Percentiles rank a stretch among this genome's conserved stretches.
These are phyloP conservation scores for Oreortyx pictus DNA, from an alignment of 2,797 vertebrate species.

Conservation along the genomic window DNA sequence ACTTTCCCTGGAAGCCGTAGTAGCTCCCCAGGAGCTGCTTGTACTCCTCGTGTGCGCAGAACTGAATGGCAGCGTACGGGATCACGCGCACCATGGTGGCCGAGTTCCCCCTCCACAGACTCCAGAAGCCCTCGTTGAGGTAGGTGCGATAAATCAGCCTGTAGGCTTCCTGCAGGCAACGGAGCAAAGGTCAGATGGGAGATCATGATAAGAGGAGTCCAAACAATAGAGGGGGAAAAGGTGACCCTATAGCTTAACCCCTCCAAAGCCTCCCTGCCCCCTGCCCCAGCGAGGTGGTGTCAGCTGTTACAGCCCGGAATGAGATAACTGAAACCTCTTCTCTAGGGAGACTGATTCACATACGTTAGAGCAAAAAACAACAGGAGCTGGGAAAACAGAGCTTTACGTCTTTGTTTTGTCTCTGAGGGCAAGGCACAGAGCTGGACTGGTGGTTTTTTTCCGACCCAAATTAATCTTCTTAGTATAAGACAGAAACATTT, in stretches of 20 bases:
- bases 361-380: background rate
- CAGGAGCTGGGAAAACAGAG: background rate
- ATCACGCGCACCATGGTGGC: conserved; percentile 98
- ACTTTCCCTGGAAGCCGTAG: conserved; percentile 94
- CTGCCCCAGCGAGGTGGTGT: background rate
- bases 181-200: background rate
- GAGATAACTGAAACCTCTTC: background rate
- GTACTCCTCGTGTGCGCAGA: conserved; percentile 96
- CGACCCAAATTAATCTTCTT: background rate
- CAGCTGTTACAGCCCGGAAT: background rate
- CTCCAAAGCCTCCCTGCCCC: background rate
- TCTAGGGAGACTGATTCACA: background rate
- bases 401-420: background rate
- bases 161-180: conserved; percentile 88
- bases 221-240: background rate
- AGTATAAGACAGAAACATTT: background rate
- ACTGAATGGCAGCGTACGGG: conserved; percentile 97
- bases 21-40: conserved; percentile 89
- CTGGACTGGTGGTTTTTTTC: background rate
- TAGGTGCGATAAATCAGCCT: conserved; percentile 94
- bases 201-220: background rate
- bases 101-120: conserved; percentile 96
- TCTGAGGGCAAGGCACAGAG: background rate
- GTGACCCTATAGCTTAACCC: conserved; percentile 7
- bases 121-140: conserved; percentile 92